A percentile compares a stretch with the other conserved stretches of the same genome.
phyloP scores from a whole-genome alignment of 1,140 invertebrate species.

The Macrocentrus cingulum region DNA sequence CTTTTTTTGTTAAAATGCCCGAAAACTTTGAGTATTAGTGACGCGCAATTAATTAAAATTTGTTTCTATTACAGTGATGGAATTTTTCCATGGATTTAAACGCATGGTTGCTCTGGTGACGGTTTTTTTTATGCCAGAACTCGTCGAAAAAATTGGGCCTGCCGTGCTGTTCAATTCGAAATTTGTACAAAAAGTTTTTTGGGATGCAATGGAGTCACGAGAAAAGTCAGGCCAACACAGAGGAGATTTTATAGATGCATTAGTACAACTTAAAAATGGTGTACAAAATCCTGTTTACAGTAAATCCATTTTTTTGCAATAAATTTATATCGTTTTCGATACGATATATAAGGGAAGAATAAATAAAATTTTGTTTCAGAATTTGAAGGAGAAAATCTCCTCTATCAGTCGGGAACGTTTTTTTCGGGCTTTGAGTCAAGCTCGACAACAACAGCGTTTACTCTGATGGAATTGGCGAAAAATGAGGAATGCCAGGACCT shows the following conservation, averaged over 20 bases:
- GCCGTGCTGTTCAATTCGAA: conserved; percentile 9
- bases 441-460: conserved; percentile 52
- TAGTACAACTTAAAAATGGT: conserved; percentile 37
- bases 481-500: conserved; percentile 46
- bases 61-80: conserved; percentile 1
- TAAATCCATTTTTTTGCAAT: conserved; percentile 21
- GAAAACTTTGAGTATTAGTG: too few relatives aligned
- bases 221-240: conserved; percentile 32
- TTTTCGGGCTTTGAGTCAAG: conserved; percentile 64
- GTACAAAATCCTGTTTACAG: conserved; percentile 27
- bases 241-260: conserved; percentile 35
- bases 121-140: conserved; percentile 21
- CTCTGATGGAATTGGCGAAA: conserved; percentile 54
- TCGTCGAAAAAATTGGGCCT: conserved; percentile 12
- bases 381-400: conserved; percentile 41
- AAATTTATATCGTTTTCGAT: too few relatives aligned
- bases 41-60: too few relatives aligned
- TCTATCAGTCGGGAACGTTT: conserved; percentile 48
- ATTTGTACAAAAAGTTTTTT: conserved; percentile 34
- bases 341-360: too few relatives aligned
- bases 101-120: conserved; percentile 16
- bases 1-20: too few relatives aligned
- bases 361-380: conserved; percentile 34
- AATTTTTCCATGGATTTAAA: conserved; percentile 21
- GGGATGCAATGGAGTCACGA: conserved; percentile 32